Evolutionary conservation across 2,888 invertebrate genomes (phyloP).

Genomic region (Caenorhabditis sulstoni): DNA sequence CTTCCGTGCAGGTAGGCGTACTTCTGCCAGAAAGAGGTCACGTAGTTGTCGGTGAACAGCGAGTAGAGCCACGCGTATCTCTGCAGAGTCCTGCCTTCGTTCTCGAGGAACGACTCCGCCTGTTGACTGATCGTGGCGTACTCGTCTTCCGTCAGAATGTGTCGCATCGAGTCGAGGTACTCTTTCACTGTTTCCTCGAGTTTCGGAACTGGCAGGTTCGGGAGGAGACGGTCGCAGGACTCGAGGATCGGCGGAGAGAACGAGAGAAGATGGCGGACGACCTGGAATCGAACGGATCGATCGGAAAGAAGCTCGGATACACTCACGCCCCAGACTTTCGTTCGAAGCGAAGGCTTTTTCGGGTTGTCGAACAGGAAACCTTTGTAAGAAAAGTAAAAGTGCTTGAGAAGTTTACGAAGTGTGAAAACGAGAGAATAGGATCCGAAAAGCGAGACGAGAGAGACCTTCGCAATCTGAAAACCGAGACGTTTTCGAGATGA

Average conservation of each 20-base stretch:
- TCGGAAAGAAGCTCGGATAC: neutral
- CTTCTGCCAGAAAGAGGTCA: slow-evolving; percentile 77
- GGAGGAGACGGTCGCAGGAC: slow-evolving; percentile 74
- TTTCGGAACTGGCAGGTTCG: slow-evolving; percentile 72
- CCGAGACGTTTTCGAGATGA: too few species aligned
- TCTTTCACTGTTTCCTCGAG: slow-evolving; percentile 70
- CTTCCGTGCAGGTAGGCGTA: slow-evolving; percentile 75
- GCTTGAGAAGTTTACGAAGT: slow-evolving; percentile 67
- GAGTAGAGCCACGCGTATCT: slow-evolving; percentile 67
- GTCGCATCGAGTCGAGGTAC: slow-evolving; percentile 70
- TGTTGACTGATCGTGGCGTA: slow-evolving; percentile 57
- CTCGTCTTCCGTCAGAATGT: slow-evolving; percentile 71
- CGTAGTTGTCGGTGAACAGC: slow-evolving; percentile 73
- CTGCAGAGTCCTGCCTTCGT: slow-evolving; percentile 75
- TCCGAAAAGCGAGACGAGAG: slow-evolving; percentile 32
- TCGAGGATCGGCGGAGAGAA: slow-evolving; percentile 69
- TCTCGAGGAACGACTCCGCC: slow-evolving; percentile 65
- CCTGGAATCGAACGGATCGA: slow-evolving; percentile 43
- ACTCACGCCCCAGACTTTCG: slow-evolving; percentile 79
- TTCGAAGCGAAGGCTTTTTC: slow-evolving; percentile 73
- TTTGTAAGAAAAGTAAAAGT: slow-evolving; percentile 77
- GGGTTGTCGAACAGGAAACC: slow-evolving; percentile 75
- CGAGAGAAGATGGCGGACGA: slow-evolving; percentile 57
- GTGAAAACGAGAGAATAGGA: slow-evolving; percentile 60
- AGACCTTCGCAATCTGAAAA: slow-evolving; percentile 28